Evolutionary conservation across 2,888 invertebrate genomes (phyloP).

Genomic region (Sturmia bella): DNA sequence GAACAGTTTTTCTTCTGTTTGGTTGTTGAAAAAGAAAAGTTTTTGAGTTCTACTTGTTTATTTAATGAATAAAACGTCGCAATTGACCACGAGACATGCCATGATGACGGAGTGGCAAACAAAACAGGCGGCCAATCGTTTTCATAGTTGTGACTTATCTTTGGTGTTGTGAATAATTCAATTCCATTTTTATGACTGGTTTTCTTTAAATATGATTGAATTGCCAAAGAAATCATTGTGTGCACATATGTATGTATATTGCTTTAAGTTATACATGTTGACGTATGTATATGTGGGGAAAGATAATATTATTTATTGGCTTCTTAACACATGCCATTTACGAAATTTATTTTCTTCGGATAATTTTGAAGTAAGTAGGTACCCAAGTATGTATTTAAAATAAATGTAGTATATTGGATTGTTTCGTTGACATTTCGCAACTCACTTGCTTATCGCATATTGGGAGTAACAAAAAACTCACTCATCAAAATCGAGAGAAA

Average conservation of each 20-base stretch:
- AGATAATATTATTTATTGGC: not conserved
- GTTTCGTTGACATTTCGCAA: no score
- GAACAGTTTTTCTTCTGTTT: slow-evolving; percentile 7
- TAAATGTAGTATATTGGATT: no score
- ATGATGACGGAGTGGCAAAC: not conserved
- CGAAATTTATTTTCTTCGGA: no score
- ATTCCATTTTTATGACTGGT: slow-evolving; percentile 2
- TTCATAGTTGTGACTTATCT: slow-evolving; percentile 35
- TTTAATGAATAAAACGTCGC: slow-evolving; percentile 28
- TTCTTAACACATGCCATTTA: no score
- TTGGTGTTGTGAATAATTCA: slow-evolving; percentile 19
- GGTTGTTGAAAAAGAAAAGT: slow-evolving; percentile 5
- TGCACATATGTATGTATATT: not conserved
- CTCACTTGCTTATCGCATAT: no score
- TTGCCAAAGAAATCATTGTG: slow-evolving; percentile 39
- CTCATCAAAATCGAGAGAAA: no score
- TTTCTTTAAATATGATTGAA: slow-evolving; percentile 29
- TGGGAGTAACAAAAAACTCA: no score
- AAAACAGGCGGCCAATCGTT: slow-evolving; percentile 2
- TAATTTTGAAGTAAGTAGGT: no score
- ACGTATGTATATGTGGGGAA: not conserved
- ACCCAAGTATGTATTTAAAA: no score
- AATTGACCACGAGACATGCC: slow-evolving; percentile 50
- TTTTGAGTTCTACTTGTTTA: slow-evolving; percentile 33
- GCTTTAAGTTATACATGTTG: not conserved